Percentiles rank a stretch among this genome's conserved stretches.
Conservation (phyloP, 2,113 vertebrate species). For the Dipodomys stephensi region DNA sequence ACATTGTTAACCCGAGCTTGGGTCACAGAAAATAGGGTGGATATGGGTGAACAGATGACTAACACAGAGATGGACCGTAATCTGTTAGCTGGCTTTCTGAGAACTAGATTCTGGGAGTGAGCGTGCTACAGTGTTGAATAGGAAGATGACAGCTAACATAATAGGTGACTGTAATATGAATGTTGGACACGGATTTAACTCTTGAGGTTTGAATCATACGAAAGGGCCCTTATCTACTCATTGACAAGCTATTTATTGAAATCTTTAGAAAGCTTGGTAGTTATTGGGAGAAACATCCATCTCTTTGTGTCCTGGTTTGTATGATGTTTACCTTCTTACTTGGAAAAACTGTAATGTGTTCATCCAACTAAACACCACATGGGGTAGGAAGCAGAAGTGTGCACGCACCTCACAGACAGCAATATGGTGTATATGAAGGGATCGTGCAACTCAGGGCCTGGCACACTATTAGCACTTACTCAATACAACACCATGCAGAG, state of each 20-base stretch:
- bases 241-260: conserved; percentile 52
- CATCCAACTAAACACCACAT: background rate
- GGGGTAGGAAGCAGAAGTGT: no score
- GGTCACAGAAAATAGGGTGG: conserved; percentile 23
- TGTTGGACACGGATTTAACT: conserved; percentile 1
- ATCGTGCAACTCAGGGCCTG: background rate
- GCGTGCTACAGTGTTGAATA: background rate
- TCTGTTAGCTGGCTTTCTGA: background rate
- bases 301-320: background rate
- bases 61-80: background rate
- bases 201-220: conserved; percentile 27
- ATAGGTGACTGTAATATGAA: background rate
- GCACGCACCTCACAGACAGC: background rate
- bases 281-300: background rate
- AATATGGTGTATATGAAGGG: rapidly evolving
- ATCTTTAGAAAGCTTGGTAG: conserved; percentile 29
- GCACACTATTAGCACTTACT: background rate
- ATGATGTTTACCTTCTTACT: background rate
- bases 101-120: background rate
- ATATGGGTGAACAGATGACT: background rate
- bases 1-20: background rate
- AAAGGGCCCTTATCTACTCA: conserved; percentile 39
- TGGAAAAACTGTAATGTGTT: background rate
- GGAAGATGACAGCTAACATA: background rate
- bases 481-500: background rate